Conservation (phyloP, 1,140 invertebrate genomes). For the Himalopsyche phryganea region DNA sequence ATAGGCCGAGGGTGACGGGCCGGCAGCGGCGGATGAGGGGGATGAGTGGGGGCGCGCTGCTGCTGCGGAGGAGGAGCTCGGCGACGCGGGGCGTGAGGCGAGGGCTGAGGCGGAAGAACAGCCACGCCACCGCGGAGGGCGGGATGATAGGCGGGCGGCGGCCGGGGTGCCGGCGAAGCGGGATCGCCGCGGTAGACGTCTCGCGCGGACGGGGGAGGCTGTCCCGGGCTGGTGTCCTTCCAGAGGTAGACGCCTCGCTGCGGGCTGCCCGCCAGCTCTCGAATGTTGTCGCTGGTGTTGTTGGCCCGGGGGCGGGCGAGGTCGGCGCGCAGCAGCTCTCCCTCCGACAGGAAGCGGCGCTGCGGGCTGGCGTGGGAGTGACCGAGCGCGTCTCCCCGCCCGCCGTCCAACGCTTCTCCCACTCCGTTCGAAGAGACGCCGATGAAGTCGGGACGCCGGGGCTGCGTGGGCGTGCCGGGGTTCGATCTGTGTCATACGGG, state of each 20-base stretch:
- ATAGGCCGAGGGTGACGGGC: slow-evolving; percentile 63
- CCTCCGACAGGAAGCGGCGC: slow-evolving; percentile 79
- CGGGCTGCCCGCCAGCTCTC: slow-evolving; percentile 79
- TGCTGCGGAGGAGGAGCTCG: slow-evolving; percentile 40
- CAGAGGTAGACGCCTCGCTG: slow-evolving; percentile 80
- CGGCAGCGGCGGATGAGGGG: not conserved
- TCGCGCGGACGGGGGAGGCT: slow-evolving; percentile 60
- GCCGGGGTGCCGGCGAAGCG: slow-evolving; percentile 37
- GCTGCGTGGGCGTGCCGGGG: slow-evolving; percentile 83
- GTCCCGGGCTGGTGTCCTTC: slow-evolving; percentile 73
- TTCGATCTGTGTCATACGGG: slow-evolving; percentile 67
- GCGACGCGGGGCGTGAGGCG: slow-evolving; percentile 64
- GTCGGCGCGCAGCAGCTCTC: slow-evolving; percentile 74
- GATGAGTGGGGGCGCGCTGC: slow-evolving; percentile 35
- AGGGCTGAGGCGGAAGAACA: slow-evolving; percentile 63
- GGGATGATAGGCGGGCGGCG: slow-evolving; percentile 38
- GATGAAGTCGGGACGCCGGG: slow-evolving; percentile 80
- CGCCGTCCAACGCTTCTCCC: slow-evolving; percentile 38
- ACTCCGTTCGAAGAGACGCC: slow-evolving; percentile 55
- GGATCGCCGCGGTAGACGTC: slow-evolving; percentile 42
- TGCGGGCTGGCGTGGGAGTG: slow-evolving; percentile 65
- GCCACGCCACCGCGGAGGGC: slow-evolving; percentile 59
- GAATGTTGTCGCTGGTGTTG: slow-evolving; percentile 63
- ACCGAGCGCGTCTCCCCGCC: slow-evolving; percentile 12
- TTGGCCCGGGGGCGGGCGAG: slow-evolving; percentile 54